A percentile compares a stretch with the other conserved stretches of the same genome.
phyloP scores from a whole-genome alignment of 2,888 invertebrate species.

The Leucophenga maculata region DNA sequence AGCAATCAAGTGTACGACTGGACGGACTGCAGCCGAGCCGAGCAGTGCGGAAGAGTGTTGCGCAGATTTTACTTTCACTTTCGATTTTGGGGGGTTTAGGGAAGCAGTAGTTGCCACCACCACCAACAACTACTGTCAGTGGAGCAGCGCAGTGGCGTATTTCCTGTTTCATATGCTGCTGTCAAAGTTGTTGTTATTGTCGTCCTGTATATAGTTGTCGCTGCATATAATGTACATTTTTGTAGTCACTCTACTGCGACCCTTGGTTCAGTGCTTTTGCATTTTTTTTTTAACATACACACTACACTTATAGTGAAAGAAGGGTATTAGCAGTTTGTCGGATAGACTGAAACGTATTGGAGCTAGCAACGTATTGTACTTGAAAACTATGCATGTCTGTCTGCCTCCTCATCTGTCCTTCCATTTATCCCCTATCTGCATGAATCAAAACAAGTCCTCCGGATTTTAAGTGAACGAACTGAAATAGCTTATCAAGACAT shows the following conservation, averaged over 20 bases:
- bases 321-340: too few species aligned
- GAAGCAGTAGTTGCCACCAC: constrained; percentile 11
- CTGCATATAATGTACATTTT: constrained; percentile 63
- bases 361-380: too few species aligned
- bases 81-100: constrained; percentile 47
- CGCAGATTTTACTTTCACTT: constrained; percentile 58
- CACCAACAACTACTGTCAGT: background rate
- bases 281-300: constrained; percentile 40
- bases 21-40: constrained; percentile 36
- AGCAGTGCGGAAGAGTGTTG: constrained; percentile 23
- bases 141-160: background rate
- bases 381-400: too few species aligned
- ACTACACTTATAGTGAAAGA: too few species aligned
- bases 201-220: constrained; percentile 20
- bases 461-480: too few species aligned
- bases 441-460: too few species aligned
- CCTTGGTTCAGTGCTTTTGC: constrained; percentile 62
- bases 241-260: background rate
- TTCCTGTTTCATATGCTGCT: constrained; percentile 11
- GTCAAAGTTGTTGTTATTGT: constrained; percentile 32
- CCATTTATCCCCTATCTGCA: too few species aligned
- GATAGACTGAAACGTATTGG: too few species aligned
- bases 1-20: constrained; percentile 29
- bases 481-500: too few species aligned
- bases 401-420: too few species aligned